Conservation (phyloP, 2,888 invertebrate species). For the Acleris laterana region DNA sequence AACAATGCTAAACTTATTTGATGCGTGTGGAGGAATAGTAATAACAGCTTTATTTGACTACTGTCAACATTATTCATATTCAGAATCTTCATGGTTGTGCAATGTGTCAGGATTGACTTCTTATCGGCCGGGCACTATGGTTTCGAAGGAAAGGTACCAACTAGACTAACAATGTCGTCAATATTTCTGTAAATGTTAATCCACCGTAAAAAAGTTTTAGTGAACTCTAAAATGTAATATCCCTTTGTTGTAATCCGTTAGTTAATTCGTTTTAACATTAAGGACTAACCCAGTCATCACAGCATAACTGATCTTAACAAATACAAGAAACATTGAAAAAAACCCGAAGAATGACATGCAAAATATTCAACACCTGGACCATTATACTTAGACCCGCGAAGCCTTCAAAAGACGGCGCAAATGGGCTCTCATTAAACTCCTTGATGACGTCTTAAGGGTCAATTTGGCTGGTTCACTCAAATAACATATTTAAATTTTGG, state of each 20-base stretch:
- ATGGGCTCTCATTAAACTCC: slow-evolving; percentile 9
- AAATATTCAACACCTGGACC: slow-evolving; percentile 2
- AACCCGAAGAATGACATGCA: background rate
- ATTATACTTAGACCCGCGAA: slow-evolving; percentile 3
- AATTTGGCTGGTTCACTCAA: slow-evolving; percentile 25
- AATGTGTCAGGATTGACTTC: too few species aligned
- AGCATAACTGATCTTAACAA: slow-evolving; percentile 1
- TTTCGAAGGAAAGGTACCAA: too few species aligned
- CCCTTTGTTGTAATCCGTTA: background rate
- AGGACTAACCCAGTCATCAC: background rate
- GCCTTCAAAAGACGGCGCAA: slow-evolving; percentile 2
- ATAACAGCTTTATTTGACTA: too few species aligned
- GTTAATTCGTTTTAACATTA: background rate
- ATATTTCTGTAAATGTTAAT: too few species aligned
- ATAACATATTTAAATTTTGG: slow-evolving; percentile 29
- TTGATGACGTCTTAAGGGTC: slow-evolving; percentile 24
- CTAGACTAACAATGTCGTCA: too few species aligned
- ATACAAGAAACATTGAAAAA: slow-evolving; percentile 2
- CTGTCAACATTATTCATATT: too few species aligned
- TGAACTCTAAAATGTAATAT: background rate
- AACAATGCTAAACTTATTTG: too few species aligned
- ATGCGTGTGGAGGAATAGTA: too few species aligned
- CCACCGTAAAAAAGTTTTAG: background rate
- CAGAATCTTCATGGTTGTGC: too few species aligned
- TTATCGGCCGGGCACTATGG: too few species aligned